Evolutionary conservation across 64 coral and sea anemone species (phyloP).

Genomic region (Trachythela sp.): DNA sequence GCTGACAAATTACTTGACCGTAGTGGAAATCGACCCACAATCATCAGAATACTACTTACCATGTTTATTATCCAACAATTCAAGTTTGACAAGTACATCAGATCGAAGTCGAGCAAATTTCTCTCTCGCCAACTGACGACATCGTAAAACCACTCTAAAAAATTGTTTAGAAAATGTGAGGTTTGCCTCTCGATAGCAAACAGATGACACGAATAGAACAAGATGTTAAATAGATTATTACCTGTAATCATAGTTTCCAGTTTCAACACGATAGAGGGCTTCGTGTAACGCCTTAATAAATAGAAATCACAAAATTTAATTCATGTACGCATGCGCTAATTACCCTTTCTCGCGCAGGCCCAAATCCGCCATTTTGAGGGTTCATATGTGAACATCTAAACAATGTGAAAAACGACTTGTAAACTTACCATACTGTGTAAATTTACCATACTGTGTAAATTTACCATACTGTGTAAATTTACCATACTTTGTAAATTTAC

Average conservation of each 20-base stretch:
- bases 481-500: too few species aligned
- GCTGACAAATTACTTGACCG: too few species aligned
- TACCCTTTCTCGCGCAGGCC: too few species aligned
- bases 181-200: background rate
- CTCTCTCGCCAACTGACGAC: slow-evolving; percentile 93
- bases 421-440: too few species aligned
- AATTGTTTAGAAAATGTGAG: background rate
- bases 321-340: too few species aligned
- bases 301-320: background rate
- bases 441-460: too few species aligned
- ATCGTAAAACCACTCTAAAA: slow-evolving; percentile 77
- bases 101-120: slow-evolving; percentile 91
- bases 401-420: background rate
- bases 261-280: slow-evolving; percentile 94
- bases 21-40: too few species aligned
- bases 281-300: slow-evolving; percentile 77
- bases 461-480: too few species aligned
- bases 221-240: background rate
- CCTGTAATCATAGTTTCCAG: slow-evolving; percentile 99
- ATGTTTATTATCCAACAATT: slow-evolving; percentile 95
- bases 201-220: too few species aligned
- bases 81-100: slow-evolving; percentile 94
- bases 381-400: too few species aligned
- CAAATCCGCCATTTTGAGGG: too few species aligned
- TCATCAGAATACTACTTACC: too few species aligned